phyloP scores from a whole-genome alignment of 2,797 vertebrate species.

The Tragopan temminckii region DNA sequence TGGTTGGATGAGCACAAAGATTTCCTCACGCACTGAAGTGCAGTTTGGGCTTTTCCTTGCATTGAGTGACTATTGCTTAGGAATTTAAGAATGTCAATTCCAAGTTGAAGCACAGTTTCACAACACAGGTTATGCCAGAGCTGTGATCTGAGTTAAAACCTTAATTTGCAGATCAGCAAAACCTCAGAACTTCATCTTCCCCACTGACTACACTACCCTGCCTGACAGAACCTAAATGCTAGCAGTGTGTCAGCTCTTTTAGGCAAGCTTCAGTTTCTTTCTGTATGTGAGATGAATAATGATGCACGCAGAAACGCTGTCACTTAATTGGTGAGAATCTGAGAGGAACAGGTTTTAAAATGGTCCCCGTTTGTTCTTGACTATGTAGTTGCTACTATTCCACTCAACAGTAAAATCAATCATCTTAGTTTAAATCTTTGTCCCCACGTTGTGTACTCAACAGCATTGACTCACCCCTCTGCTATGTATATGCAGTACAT shows the following conservation, averaged over 20 bases:
- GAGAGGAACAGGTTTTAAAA: neutral
- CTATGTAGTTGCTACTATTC: neutral
- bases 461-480: neutral
- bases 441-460: neutral
- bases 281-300: neutral
- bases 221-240: neutral
- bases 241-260: neutral
- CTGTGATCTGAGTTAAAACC: neutral
- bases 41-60: neutral
- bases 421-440: neutral
- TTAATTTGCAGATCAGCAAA: neutral
- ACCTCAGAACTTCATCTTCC: neutral
- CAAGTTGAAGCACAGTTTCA: neutral
- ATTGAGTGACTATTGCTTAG: neutral
- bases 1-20: neutral
- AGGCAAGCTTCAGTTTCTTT: neutral
- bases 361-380: neutral
- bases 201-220: fast-evolving
- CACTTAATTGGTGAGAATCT: neutral
- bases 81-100: neutral
- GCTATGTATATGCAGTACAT: fast-evolving
- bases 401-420: neutral
- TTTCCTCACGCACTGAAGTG: neutral
- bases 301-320: fast-evolving
- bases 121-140: neutral